Evolutionary conservation across 1,140 invertebrate genomes (phyloP).

Genomic region (Ceratina australensis): DNA sequence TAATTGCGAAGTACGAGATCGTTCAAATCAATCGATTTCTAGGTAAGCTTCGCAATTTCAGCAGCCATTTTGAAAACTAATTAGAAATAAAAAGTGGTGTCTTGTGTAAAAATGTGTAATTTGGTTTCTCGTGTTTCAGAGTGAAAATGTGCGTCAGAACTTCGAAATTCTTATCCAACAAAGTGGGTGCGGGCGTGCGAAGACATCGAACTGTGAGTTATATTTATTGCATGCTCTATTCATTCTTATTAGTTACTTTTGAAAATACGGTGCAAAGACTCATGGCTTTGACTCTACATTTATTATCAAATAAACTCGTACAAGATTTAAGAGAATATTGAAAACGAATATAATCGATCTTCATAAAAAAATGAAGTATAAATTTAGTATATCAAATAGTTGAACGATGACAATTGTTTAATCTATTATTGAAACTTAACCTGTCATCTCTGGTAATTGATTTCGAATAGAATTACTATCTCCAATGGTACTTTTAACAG

Average conservation of each 20-base stretch:
- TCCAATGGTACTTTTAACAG: conserved; percentile 7
- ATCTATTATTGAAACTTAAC: background rate
- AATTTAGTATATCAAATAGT: no score
- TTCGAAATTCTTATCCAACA: background rate
- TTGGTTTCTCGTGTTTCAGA: background rate
- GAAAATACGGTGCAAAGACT: conserved; percentile 10
- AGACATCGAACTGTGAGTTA: background rate
- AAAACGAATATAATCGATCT: background rate
- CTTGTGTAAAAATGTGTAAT: background rate
- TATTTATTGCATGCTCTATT: background rate
- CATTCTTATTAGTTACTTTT: background rate
- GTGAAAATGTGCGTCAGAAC: background rate
- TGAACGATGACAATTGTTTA: background rate
- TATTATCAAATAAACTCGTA: conserved; percentile 10
- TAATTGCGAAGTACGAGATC: background rate
- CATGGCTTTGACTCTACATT: background rate
- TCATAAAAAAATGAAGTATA: background rate
- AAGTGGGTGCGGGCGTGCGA: no score
- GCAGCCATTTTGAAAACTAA: no score
- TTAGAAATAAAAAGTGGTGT: background rate
- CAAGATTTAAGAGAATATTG: background rate
- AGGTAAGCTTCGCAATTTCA: background rate
- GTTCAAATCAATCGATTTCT: background rate
- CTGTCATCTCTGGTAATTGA: conserved; percentile 31
- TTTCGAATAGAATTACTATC: background rate